Evolutionary conservation across 2,888 invertebrate genomes (phyloP), one percentile per base, ranked within the genome.

Genomic region (Chaitophorus viminalis): DNA sequence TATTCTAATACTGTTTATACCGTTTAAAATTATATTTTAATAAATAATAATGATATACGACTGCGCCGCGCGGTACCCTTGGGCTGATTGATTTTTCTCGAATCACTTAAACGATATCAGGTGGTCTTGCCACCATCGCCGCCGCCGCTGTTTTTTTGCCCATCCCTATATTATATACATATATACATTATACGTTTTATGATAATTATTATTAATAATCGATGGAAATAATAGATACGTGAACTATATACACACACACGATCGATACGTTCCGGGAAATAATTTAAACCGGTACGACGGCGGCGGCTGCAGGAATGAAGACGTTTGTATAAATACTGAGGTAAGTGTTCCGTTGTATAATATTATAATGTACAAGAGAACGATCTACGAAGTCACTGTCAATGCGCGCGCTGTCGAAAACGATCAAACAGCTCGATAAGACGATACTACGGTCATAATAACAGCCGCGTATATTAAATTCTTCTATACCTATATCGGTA

Each of bases 71-170:
- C 54, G 54, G 54, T 54, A 18, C 31, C 70, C 70, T 11, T 9
- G 3, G 70, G 70, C 70, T 17, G 70, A 70, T 70, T 29, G 70
- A 70, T 70, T 70, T 70, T 65, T n/a, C 65, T 70, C 70, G 29
- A 14, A 70, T 70, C 70, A 4, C 70, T 31, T 31, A 14, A 8
- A 25, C 68, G 70, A 17, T n/a, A n/a, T 29, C 70, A 29, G 70
- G 70, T 70, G 70, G 70, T 70, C 70, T 70, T 3, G n/a, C 31
- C 31, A 1, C 31, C 29, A 17, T n/a, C 0, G 2, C 54, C 18
- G n/a, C n/a, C n/a, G n/a, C 11, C 3, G 18, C 21, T 54, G 29
- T 70, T 70, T 70, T 31, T 70, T 25, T 11, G 70, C 31, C 70
- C 70, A 17, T 70, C 29, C 29, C 70, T 11, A 31, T 29, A n/a